Conservation (phyloP, 2,113 vertebrate species). For the Dolichallabes microphthalmus region DNA sequence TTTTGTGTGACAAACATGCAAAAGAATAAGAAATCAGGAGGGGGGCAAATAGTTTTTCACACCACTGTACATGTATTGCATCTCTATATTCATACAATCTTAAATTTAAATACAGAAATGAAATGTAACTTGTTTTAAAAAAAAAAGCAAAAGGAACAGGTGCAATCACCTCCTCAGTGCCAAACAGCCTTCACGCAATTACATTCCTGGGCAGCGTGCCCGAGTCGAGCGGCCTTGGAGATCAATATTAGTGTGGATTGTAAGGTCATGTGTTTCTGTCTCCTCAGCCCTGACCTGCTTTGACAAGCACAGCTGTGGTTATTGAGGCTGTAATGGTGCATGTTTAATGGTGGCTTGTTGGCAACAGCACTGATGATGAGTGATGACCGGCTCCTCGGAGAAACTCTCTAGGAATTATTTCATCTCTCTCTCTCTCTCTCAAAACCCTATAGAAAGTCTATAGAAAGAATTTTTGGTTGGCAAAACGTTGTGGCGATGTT, state of each 20-base stretch:
- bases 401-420: neutral
- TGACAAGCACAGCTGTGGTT: constrained; percentile 13
- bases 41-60: too few relatives aligned
- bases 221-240: neutral
- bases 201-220: constrained; percentile 14
- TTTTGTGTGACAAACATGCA: too few relatives aligned
- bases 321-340: constrained; percentile 24
- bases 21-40: too few relatives aligned
- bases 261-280: neutral
- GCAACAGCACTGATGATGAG: constrained; percentile 44
- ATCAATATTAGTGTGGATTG: constrained; percentile 7
- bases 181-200: constrained; percentile 10
- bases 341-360: neutral
- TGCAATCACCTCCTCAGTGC: neutral
- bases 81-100: neutral
- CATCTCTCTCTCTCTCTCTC: too few relatives aligned
- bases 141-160: neutral
- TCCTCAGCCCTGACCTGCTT: constrained; percentile 31
- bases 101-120: neutral
- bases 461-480: too few relatives aligned
- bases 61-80: neutral
- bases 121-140: neutral
- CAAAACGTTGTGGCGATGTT: too few relatives aligned
- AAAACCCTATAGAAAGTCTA: too few relatives aligned
- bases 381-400: constrained; percentile 31